Conservation (phyloP, 2,797 vertebrate species). For the Anisognathus igniventris region DNA sequence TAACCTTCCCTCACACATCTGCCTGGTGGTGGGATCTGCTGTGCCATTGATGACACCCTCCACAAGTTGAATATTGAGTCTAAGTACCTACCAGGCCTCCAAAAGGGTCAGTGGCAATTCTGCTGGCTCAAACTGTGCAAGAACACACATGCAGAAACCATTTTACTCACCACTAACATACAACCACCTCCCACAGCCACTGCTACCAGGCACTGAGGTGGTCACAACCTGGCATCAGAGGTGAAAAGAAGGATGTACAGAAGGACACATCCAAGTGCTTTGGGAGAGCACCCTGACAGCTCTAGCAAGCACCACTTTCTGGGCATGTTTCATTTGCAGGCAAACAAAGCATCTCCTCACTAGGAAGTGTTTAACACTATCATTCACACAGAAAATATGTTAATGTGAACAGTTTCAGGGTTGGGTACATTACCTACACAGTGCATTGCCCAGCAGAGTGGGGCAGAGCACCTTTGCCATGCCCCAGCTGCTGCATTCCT, state of each 20-base stretch:
- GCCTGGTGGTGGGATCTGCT: background rate
- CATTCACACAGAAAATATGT: background rate
- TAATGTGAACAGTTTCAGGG: background rate
- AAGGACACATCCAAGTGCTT: background rate
- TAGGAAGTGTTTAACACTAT: background rate
- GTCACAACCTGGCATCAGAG: background rate
- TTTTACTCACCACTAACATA: background rate
- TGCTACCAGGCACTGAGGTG: background rate
- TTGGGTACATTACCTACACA: background rate
- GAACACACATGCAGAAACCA: background rate
- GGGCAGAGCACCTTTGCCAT: background rate
- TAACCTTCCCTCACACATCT: background rate
- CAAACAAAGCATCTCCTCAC: background rate
- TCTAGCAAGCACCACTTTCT: background rate
- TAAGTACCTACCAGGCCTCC: background rate
- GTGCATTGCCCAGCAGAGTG: background rate
- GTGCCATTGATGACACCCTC: background rate
- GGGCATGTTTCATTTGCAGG: background rate
- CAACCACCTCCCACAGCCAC: background rate
- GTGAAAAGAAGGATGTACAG: background rate
- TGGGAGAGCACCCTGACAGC: background rate
- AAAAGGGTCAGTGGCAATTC: background rate
- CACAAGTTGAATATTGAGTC: background rate
- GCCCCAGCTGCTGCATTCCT: background rate
- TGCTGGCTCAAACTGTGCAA: accelerated